Evolutionary conservation across 1,140 invertebrate species (phyloP).

Genomic region (Popillia japonica): DNA sequence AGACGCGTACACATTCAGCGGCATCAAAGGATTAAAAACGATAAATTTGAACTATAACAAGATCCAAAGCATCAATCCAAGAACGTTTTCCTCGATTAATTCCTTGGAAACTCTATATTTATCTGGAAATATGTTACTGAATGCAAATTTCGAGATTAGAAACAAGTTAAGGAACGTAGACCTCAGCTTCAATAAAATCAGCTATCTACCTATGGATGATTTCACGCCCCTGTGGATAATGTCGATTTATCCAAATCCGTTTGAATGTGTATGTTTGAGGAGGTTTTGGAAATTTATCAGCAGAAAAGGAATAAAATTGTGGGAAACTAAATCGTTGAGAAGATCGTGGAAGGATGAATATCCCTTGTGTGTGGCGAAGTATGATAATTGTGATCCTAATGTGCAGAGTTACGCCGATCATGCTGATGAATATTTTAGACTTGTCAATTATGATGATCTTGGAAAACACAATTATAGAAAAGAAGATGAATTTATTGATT

Average conservation of each 20-base stretch:
- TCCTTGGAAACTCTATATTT: background rate
- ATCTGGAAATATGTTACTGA: background rate
- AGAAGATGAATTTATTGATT: constrained; percentile 11
- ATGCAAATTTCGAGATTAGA: background rate
- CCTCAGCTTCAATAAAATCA: background rate
- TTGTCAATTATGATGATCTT: background rate
- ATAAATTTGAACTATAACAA: background rate
- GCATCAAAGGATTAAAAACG: background rate
- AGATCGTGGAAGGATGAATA: background rate
- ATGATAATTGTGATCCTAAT: background rate
- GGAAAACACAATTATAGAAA: background rate
- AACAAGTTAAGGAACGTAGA: background rate
- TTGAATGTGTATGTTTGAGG: background rate
- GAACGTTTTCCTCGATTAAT: background rate
- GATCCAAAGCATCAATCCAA: background rate
- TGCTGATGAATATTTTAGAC: background rate
- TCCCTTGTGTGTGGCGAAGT: background rate
- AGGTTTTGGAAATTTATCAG: background rate
- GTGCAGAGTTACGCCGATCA: background rate
- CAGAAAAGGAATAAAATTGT: background rate
- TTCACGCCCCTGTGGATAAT: background rate
- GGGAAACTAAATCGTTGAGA: background rate
- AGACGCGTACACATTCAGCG: background rate
- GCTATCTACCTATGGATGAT: background rate
- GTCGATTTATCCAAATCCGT: background rate